Base-by-base conservation (phyloP, 1,140 invertebrate genomes). In the Hesperophylax magnus region DNA sequence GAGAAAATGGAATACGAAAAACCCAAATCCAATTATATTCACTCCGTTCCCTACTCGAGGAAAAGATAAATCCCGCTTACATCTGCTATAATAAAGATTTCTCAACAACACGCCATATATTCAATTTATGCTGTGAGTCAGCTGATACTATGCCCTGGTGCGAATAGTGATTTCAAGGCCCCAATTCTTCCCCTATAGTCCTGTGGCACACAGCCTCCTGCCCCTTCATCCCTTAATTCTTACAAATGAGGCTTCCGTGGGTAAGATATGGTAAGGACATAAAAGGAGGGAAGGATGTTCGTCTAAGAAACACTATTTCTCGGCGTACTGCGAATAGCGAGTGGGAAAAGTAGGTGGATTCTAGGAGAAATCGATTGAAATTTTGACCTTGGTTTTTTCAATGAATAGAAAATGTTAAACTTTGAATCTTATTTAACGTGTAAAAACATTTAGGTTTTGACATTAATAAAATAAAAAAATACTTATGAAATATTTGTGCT, bases 71-170 rank as follows among this genome's bases (percentile, higher is more conserved):
- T 67, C 3, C 31, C 63, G 17, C 63, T 67, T 31, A 34, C 63
- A 67, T 14, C 63, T 22, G 31, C 31, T 8, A 67, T 2, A 31
- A 39, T 67, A 67, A 14, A 67, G 63, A 67, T 67, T 67, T 67
- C 31, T 22, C n/a, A 31, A 34, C 14, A 31, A 67, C 7, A 34
- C 11, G 24, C 63, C 31, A 67, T 31, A 67, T 39, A 67, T 39
- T 67, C 31, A 67, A n/a, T 67, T 6, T 0, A 14, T 34, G 8
- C 2, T 4, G 17, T 31, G 17, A 34, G 24, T 67, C 63, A 67
- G 63, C 63, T 67, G 63, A 67, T 31, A 27, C 24, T 47, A 47
- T 27, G 5, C 39, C 14, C 39, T 47, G 9, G 3, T 47, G 3
- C 39, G 11, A 14, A 3, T 47, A 47, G 39, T 47, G 39, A 47